Evolutionary conservation across 30 jellyfish, hydroid and myxozoan genomes (phyloP), one percentile per base, ranked within the genome.

Genomic region (Aurelia coerulea): DNA sequence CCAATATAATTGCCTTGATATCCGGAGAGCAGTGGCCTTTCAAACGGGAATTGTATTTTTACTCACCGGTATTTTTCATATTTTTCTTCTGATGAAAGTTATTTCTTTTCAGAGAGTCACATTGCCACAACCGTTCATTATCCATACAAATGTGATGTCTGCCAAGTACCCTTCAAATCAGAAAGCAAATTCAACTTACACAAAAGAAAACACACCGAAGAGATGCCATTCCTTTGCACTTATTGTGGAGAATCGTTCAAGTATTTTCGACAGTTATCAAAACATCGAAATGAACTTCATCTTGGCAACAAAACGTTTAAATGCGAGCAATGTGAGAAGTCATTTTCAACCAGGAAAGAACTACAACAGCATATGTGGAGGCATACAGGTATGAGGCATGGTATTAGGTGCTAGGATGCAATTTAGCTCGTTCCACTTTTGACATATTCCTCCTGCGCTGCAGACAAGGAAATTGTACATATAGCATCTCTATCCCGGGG

Each of bases 261-360:
- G 29, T 91, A 62, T 68, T 90, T 65, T 72, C 33, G 23, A 19
- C 97, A 91, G 7, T 69, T 91, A 78, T 80, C 97, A 12, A 91
- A 79, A 33, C 98, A 91, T 70, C 94, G 98, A 23, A 78, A 80
- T 62, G 98, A 91, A 54, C 59, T 59, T 35, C 98, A 91, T 82
- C 89, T 86, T 71, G 60, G 94, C 70, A 85, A 87, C 68, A 91
- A 91, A 50, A 56, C 98, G 54, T 91, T 91, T 82, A 91, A 86
- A 65, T 91, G 98, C 72, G 70, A 74, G 75, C 91, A 64, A 39
- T 91, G 98, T 53, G 72, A 90, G 39, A 91, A 91, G 69, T 73
- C 98, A 51, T 91, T 91, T 76, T 89, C 98, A 0, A 68, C 98
- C 11, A 79, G 91, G 70, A 89, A 90, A 13, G 98, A 91, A 72